A percentile compares a stretch with the other conserved stretches of the same genome.
phyloP scores from a whole-genome alignment of 2,888 invertebrate species.

The Pammene aurita region DNA sequence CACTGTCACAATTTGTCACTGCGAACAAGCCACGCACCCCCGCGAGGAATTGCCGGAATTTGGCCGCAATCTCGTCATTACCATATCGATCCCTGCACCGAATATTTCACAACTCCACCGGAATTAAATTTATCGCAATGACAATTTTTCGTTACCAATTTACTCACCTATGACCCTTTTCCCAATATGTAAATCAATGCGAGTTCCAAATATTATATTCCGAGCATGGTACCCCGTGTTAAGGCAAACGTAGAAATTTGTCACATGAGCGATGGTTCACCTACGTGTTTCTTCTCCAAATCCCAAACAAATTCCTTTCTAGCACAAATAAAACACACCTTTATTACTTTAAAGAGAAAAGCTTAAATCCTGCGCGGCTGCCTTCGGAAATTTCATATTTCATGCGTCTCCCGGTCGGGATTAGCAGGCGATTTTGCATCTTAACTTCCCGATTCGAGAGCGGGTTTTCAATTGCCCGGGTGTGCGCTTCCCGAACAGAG shows the following conservation, averaged over 20 bases:
- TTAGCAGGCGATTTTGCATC: constrained; percentile 78
- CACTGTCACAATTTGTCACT: constrained; percentile 64
- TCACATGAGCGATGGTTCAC: constrained; percentile 84
- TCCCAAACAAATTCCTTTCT: constrained; percentile 79
- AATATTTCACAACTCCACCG: constrained; percentile 23
- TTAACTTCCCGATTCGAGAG: constrained; percentile 74
- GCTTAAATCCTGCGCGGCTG: constrained; percentile 74
- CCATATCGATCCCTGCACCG: constrained; percentile 20
- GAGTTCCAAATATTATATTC: constrained; percentile 77
- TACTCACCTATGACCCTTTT: constrained; percentile 47
- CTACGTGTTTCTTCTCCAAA: constrained; percentile 81
- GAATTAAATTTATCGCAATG: constrained; percentile 28
- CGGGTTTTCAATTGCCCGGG: constrained; percentile 66
- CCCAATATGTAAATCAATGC: constrained; percentile 77
- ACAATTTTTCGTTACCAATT: constrained; percentile 36
- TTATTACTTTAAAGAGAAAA: constrained; percentile 81
- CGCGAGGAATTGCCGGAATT: constrained; percentile 24
- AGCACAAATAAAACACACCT: constrained; percentile 81
- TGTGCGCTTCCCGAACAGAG: constrained; percentile 53
- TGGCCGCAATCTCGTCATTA: constrained; percentile 27
- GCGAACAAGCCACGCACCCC: constrained; percentile 23
- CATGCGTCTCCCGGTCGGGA: constrained; percentile 65
- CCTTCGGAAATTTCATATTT: constrained; percentile 73
- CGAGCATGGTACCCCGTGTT: constrained; percentile 80
- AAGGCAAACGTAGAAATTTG: constrained; percentile 84